A percentile compares a stretch with the other conserved stretches of the same genome.
Evolutionary conservation across 1,140 invertebrate species (phyloP).

Genomic region (Elymnias hypermnestra): DNA sequence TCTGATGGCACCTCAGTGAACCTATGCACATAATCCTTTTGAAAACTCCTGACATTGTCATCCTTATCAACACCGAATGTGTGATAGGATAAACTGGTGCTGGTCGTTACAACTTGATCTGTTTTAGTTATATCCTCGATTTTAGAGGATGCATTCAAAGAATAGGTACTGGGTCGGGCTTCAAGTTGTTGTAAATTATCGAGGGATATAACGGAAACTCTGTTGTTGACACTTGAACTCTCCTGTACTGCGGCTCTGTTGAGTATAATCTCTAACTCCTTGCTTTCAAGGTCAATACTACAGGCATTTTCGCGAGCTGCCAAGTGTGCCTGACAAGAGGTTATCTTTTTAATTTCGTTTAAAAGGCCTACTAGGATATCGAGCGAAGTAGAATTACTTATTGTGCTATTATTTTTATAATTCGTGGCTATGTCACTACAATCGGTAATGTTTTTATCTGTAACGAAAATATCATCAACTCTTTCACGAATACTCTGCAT

Average conservation of each 20-base stretch:
- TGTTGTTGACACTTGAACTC: slow-evolving; percentile 22
- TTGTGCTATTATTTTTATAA: slow-evolving; percentile 18
- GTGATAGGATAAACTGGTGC: slow-evolving; percentile 6
- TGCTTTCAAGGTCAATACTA: slow-evolving; percentile 14
- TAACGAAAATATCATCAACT: background rate
- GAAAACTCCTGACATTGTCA: slow-evolving; percentile 27
- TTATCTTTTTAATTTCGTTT: slow-evolving; percentile 62
- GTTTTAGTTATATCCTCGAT: slow-evolving; percentile 15
- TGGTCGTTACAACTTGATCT: slow-evolving; percentile 4
- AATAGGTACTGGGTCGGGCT: slow-evolving; percentile 29
- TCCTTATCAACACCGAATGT: slow-evolving; percentile 40
- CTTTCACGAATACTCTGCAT: background rate
- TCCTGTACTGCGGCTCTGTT: slow-evolving; percentile 28
- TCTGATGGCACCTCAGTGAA: slow-evolving; percentile 44
- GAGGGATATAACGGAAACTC: slow-evolving; percentile 31
- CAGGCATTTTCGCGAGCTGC: slow-evolving; percentile 8
- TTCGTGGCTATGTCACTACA: background rate
- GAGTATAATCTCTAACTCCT: slow-evolving; percentile 34
- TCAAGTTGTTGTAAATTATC: slow-evolving; percentile 31
- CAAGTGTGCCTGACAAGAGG: slow-evolving; percentile 34
- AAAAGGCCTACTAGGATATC: slow-evolving; percentile 57
- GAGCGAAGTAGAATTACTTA: slow-evolving; percentile 49
- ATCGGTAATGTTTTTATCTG: background rate
- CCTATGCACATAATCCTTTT: slow-evolving; percentile 26
- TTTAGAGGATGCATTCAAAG: slow-evolving; percentile 27